Percentiles rank a stretch among this genome's conserved stretches.
Evolutionary conservation across 2,113 vertebrate species (phyloP).

Genomic region (Aviceda subcristata): DNA sequence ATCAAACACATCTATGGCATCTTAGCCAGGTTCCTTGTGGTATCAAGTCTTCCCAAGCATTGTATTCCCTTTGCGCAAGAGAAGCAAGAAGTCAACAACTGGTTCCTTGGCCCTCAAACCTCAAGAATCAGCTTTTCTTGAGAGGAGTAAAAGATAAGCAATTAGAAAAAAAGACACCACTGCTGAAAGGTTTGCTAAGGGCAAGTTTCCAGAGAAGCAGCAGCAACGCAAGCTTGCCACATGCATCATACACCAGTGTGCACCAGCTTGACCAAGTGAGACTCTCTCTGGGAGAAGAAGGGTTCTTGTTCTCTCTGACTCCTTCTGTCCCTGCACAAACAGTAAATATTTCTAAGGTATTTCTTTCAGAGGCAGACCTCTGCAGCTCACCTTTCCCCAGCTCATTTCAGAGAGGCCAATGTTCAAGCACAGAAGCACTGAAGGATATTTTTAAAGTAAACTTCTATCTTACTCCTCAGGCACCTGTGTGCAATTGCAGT

Average conservation of each 20-base stretch:
- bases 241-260: background rate
- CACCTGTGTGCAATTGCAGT: background rate
- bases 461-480: background rate
- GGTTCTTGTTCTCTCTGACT: background rate
- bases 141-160: background rate
- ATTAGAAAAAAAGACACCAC: background rate
- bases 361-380: background rate
- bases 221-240: background rate
- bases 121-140: background rate
- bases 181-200: background rate
- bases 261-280: background rate
- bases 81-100: background rate
- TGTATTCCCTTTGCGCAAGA: background rate
- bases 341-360: background rate
- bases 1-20: background rate
- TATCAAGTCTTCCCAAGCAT: background rate
- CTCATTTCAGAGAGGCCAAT: background rate
- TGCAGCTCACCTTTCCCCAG: background rate
- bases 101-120: background rate
- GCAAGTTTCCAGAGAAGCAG: background rate
- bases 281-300: background rate
- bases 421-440: background rate
- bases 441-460: background rate
- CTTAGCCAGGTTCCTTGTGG: background rate
- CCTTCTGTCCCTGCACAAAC: background rate